phyloP scores from a whole-genome alignment of 2,888 invertebrate species.

The Callimorpha dominula region DNA sequence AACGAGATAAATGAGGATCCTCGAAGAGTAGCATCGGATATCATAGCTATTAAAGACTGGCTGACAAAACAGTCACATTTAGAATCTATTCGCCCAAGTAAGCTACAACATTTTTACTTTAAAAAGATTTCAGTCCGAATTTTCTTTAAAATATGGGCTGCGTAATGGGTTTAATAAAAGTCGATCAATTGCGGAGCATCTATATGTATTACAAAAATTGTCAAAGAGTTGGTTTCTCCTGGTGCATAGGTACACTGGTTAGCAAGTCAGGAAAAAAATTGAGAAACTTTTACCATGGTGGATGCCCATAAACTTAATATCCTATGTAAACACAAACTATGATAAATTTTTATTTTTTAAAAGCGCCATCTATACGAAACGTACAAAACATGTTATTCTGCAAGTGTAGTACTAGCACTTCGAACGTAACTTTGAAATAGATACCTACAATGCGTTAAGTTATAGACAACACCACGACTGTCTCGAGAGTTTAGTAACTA shows the following conservation, averaged over 20 bases:
- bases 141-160: not conserved
- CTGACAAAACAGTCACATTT: slow-evolving; percentile 84
- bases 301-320: no score
- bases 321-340: no score
- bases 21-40: slow-evolving; percentile 64
- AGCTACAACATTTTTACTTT: slow-evolving; percentile 44
- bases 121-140: not conserved
- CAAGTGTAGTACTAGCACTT: not conserved
- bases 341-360: no score
- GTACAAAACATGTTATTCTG: not conserved
- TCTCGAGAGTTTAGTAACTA: not conserved
- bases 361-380: slow-evolving; percentile 2
- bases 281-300: no score
- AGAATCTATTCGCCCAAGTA: slow-evolving; percentile 72
- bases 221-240: no score
- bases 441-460: not conserved
- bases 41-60: slow-evolving; percentile 79
- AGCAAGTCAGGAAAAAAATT: no score
- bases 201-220: no score
- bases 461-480: not conserved
- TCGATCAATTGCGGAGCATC: not conserved
- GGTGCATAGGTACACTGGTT: no score
- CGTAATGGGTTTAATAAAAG: not conserved
- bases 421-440: not conserved
- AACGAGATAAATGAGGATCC: slow-evolving; percentile 83